Conservation (phyloP, 2,797 vertebrate species). For the Smutsia gigantea region DNA sequence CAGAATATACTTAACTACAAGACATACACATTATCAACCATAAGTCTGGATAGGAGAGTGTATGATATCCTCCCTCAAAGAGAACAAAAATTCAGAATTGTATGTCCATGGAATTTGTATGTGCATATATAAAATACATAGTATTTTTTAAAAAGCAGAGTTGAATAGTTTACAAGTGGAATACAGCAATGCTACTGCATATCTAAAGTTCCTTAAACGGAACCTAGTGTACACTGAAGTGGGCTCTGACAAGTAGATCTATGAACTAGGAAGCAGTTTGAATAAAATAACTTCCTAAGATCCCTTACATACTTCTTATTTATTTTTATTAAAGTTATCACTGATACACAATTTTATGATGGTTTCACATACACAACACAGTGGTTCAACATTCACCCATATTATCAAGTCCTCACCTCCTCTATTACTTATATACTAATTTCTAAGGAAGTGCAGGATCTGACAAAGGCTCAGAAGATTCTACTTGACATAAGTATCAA, state of each 20-base stretch:
- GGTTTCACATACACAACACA: no score
- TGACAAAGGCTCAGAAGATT: not conserved
- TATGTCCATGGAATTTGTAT: not conserved
- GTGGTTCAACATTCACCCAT: no score
- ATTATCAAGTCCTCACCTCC: no score
- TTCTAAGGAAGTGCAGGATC: not conserved
- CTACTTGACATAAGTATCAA: not conserved
- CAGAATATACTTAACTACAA: not conserved
- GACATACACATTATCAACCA: not conserved
- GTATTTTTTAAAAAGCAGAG: not conserved
- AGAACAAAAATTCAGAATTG: constrained; percentile 52
- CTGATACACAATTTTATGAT: no score
- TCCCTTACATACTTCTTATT: not conserved
- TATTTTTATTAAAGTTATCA: no score
- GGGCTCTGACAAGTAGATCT: not conserved
- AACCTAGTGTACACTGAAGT: not conserved
- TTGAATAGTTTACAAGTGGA: not conserved
- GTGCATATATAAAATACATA: not conserved
- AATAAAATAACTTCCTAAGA: constrained; percentile 24
- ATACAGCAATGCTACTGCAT: not conserved
- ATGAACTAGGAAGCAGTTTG: not conserved
- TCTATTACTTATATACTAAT: no score
- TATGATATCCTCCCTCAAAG: constrained; percentile 4
- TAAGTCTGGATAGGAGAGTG: not conserved
- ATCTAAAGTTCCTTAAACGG: constrained; percentile 29